Evolutionary conservation across 2,888 invertebrate species (phyloP).

Genomic region (Ophion costatus): DNA sequence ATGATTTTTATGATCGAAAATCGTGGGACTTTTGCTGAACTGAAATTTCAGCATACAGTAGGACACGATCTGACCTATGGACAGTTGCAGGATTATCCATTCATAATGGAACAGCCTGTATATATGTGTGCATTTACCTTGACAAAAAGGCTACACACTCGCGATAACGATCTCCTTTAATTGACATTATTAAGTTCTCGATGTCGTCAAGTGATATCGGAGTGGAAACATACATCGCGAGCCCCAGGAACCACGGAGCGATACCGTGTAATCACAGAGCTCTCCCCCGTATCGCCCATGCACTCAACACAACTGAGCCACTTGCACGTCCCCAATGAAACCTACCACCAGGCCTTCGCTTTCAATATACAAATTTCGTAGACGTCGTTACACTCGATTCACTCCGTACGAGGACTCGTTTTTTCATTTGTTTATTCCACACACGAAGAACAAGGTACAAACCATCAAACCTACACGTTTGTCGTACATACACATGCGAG

Average conservation of each 20-base stretch:
- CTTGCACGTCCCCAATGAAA: slow-evolving; percentile 38
- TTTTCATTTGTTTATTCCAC: slow-evolving; percentile 11
- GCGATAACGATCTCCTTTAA: slow-evolving; percentile 60
- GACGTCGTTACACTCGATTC: slow-evolving; percentile 45
- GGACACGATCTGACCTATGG: no score
- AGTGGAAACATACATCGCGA: slow-evolving; percentile 14
- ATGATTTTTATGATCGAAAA: no score
- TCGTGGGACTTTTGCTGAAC: no score
- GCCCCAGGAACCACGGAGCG: slow-evolving; percentile 11
- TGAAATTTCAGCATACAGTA: no score
- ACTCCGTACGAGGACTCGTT: slow-evolving; percentile 14
- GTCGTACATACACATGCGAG: neutral
- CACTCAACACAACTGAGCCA: slow-evolving; percentile 14
- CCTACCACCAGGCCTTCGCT: slow-evolving; percentile 18
- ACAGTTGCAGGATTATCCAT: no score
- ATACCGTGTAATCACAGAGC: slow-evolving; percentile 29
- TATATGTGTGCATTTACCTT: slow-evolving; percentile 9
- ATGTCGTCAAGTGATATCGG: slow-evolving; percentile 56
- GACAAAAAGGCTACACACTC: slow-evolving; percentile 51
- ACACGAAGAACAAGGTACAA: neutral
- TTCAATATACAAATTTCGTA: slow-evolving; percentile 50
- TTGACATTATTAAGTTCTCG: slow-evolving; percentile 62
- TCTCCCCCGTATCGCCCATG: neutral
- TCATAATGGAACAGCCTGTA: neutral
- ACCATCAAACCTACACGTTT: neutral